Base-by-base conservation (phyloP, 2,888 invertebrate genomes). In the Meiosimyza decipiens region DNA sequence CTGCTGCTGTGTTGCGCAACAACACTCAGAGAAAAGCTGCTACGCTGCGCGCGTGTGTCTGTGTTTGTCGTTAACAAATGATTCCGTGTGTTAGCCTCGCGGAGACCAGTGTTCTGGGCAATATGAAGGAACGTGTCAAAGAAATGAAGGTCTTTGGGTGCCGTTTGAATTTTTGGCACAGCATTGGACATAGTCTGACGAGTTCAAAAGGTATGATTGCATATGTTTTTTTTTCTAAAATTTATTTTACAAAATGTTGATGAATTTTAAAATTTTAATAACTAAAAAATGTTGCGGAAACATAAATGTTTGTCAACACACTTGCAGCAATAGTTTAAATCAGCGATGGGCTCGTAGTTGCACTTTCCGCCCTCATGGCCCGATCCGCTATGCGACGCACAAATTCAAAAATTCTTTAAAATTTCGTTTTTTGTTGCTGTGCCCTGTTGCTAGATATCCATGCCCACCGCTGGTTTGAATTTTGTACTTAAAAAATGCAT, bases 111-210 rank as follows among this genome's bases (percentile, higher is more conserved):
- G 87, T 87, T 79, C 84, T 88, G 84, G 87, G 86, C 82, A 88
- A 87, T 82, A 88, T 88, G 88, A 88, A 88, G 85, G 89, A 88
- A 81, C 87, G 88, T 78, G 87, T 88, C 77, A 88, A 87, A 83
- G 88, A 88, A 83, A 88, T 88, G 88, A 88, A 88, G 82, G 87
- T 89, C 71, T 88, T 89, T 79, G 88, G 88, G 78, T 88, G 88
- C 79, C 87, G 88, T 78, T 86, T 89, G 80, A 88, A 89, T 80
- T 88, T 89, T 79, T 88, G 88, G 87, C 88, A 88, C 84, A 88
- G 88, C 81, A 86, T 88, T 75, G 86, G 87, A 78, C 85, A 85
- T 66, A 87, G 85, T 78, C 79, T 87, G 76, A 82, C 84, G 78
- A 85, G 84, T 79, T 84, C 84, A 74, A 87, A 86, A 85, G 84